Base-by-base conservation (phyloP, 2,113 vertebrate species). In the Saccopteryx bilineata region DNA sequence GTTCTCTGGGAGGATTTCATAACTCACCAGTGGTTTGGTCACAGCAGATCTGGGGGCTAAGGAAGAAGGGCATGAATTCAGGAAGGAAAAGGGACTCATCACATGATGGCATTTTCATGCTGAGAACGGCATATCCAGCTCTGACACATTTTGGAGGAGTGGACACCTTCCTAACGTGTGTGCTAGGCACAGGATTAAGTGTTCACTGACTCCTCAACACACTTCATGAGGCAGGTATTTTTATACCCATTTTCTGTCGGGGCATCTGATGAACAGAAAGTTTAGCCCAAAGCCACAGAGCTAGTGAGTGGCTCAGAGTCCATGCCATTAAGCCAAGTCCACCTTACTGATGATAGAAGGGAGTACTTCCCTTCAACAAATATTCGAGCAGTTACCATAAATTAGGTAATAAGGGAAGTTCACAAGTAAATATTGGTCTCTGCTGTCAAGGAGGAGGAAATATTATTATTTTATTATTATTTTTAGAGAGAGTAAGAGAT, bases 311-410 rank as follows among this genome's bases (percentile, higher is more conserved):
- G 5, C 75, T 86, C 58, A 28, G 60, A 74, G n/a, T 68, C 33
- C 39, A 60, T 14, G n/a, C n/a, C 72, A 33, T 4, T 48, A 71
- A 71, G 50, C 58, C 86, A 56, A 0, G 15, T 39, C 26, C n/a
- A 28, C n/a, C 81, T 90, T 50, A 14, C 68, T 82, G 68, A 92
- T 82, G 68, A 92, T 87, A 74, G 80, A 74, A 91, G 23, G 54
- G 33, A 81, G 48, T 60, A 26, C 66, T 91, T 78, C n/a, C 81
- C 60, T 82, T 74, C 58, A 88, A 69, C 76, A 93, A 81, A 75
- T 71, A 83, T 71, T 52, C 87, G 61, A 80, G 24, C 71, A 19
- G 76, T 39, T 91, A n/a, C 87, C 60, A 39, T 50, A 85, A 66
- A n/a, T 52, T 72, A 96, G 72, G 17, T 68, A 82, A 92, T 68